Evolutionary conservation across 2,888 invertebrate species (phyloP).

Genomic region (Mythimna lalbum): DNA sequence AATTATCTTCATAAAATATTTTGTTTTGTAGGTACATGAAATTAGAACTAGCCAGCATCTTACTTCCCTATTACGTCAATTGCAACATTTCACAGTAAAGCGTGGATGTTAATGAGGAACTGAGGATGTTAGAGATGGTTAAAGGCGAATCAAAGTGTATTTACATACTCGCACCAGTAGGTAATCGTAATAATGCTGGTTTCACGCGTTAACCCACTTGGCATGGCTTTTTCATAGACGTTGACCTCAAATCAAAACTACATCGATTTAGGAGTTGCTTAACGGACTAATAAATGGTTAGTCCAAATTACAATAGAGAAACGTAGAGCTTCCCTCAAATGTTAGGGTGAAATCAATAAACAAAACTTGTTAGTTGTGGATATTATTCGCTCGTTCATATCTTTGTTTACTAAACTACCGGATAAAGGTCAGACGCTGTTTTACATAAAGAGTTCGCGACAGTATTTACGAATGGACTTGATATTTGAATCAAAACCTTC

Average conservation of each 20-base stretch:
- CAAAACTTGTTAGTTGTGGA: background rate
- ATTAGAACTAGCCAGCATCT: background rate
- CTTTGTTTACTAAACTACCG: conserved; percentile 41
- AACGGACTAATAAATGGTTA: conserved; percentile 5
- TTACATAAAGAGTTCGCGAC: conserved; percentile 31
- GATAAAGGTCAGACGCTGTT: conserved; percentile 31
- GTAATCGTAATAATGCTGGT: conserved; percentile 45
- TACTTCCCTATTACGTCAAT: conserved; percentile 9
- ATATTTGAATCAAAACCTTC: conserved; percentile 40
- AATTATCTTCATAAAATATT: background rate
- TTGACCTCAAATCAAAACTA: conserved; percentile 58
- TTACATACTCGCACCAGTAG: conserved; percentile 36
- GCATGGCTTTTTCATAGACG: conserved; percentile 57
- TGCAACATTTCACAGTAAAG: conserved; percentile 4
- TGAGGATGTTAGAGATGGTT: conserved; percentile 24
- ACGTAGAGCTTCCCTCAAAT: background rate
- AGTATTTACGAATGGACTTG: conserved; percentile 25
- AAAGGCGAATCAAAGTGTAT: conserved; percentile 47
- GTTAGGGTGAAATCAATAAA: conserved; percentile 1
- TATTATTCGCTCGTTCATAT: conserved; percentile 20
- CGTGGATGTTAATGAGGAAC: conserved; percentile 2
- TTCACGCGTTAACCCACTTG: conserved; percentile 63
- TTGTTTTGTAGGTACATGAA: background rate
- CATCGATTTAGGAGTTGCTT: conserved; percentile 32
- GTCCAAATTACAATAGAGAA: conserved; percentile 6